These are phyloP conservation scores for Prionailurus viverrinus DNA, from an alignment of 2,113 vertebrate genomes.

Conservation along the genomic window DNA sequence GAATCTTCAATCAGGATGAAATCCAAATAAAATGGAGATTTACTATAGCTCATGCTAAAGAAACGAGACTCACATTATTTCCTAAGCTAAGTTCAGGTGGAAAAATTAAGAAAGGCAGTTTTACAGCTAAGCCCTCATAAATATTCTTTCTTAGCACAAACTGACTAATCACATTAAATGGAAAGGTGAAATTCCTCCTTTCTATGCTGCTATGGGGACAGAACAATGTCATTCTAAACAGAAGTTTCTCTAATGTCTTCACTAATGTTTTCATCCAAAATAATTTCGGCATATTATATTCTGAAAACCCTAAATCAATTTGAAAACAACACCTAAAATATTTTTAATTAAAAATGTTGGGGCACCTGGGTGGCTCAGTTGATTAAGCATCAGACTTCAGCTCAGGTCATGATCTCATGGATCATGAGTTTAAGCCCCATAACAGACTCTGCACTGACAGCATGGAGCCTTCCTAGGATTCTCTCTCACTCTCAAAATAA, in stretches of 20 bases:
- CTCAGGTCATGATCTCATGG: not conserved
- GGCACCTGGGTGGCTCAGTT: not conserved
- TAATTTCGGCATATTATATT: conserved; percentile 18
- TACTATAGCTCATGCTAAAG: not conserved
- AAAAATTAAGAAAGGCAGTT: conserved; percentile 43
- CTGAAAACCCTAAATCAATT: not conserved
- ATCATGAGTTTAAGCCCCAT: not conserved
- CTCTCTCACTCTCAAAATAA: not conserved
- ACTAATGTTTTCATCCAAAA: conserved; percentile 28
- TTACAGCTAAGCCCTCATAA: not conserved
- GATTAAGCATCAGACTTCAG: not conserved
- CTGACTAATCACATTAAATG: not conserved
- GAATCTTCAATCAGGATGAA: not conserved
- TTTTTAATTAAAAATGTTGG: not conserved
- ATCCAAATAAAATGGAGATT: not conserved
- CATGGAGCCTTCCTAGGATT: not conserved
- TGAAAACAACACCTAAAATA: not conserved
- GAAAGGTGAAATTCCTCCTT: not conserved
- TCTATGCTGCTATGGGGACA: not conserved
- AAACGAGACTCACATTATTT: conserved; percentile 33
- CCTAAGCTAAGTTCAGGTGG: not conserved
- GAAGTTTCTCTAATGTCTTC: not conserved
- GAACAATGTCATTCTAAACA: not conserved
- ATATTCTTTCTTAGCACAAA: not conserved
- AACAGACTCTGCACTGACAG: not conserved